phyloP scores from a whole-genome alignment of 2,797 vertebrate species.

The Falco novaeseelandiae region DNA sequence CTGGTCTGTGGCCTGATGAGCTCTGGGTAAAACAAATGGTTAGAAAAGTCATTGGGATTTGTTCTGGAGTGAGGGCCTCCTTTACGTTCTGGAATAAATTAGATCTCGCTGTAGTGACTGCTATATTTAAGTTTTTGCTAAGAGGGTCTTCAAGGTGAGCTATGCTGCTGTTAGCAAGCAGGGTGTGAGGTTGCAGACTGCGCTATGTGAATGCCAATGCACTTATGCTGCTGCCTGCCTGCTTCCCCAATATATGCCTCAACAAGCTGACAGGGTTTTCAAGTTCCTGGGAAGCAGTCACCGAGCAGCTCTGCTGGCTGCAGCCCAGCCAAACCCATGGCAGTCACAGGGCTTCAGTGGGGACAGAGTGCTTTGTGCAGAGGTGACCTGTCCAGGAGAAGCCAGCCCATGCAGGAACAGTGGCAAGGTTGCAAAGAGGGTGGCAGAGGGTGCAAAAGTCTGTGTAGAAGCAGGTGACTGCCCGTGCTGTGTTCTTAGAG shows the following conservation, averaged over 20 bases:
- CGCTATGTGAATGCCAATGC: background rate
- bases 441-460: background rate
- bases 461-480: background rate
- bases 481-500: background rate
- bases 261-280: rapidly evolving
- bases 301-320: rapidly evolving
- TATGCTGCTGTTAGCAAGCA: background rate
- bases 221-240: background rate
- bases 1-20: background rate
- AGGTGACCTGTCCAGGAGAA: background rate
- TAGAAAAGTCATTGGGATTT: background rate
- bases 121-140: background rate
- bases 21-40: background rate
- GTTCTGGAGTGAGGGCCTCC: background rate
- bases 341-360: rapidly evolving
- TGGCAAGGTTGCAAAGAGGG: background rate
- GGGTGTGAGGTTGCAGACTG: background rate
- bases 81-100: background rate
- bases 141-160: background rate
- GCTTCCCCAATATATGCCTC: rapidly evolving
- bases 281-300: background rate
- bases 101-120: background rate
- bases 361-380: background rate
- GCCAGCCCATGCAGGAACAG: background rate
- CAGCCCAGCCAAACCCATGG: background rate